Base-by-base conservation (phyloP, 2,888 invertebrate genomes). In the Spisula solida region DNA sequence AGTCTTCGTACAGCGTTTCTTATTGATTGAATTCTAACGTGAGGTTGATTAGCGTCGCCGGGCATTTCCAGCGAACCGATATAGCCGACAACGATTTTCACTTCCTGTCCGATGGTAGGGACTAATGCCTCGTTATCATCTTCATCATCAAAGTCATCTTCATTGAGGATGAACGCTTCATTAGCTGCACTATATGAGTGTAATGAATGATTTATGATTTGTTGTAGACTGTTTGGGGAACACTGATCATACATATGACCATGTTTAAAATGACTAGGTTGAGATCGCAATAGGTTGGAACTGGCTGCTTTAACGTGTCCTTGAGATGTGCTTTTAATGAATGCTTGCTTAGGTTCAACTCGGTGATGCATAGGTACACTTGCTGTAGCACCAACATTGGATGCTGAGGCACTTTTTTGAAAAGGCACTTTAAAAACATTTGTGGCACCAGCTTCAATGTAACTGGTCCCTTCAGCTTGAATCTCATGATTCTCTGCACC, bases 31-130 rank as follows among this genome's bases (percentile, higher is more conserved):
- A 98, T 97, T 86, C 98, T 93, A 80, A 96, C 95, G 88, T 95
- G 94, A 12, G 96, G 95, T 84, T 95, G 93, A 79, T 95, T 95
- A 12, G 96, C 95, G 91, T 97, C 97, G 88, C 97, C 96, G 0
- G 99, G 99, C 97, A 99, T 99, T 97, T 99, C 99, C 92, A 99
- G 99, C 0, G 99, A 99, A 34, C 99, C 99, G 81, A 99, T 97
- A 96, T 99, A 99, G 0, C 99, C 99, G 0, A 99, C 96, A 34
- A 96, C 98, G 78, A 95, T 95, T 70, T 93, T 91, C 31, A 94
- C 93, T 55, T 94, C 92, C 31, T 82, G 86, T 55, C 92, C 92
- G 25, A 75, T 16, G 29, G 82, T 51, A 20, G 78, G 60, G 16
- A 91, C 86, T 84, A 88, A 89, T 41, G 82, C 88, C 14, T 92